Evolutionary conservation across 2,888 invertebrate species (phyloP), one percentile per base, ranked within the genome.

Genomic region (Drosophila quasianomalipes): DNA sequence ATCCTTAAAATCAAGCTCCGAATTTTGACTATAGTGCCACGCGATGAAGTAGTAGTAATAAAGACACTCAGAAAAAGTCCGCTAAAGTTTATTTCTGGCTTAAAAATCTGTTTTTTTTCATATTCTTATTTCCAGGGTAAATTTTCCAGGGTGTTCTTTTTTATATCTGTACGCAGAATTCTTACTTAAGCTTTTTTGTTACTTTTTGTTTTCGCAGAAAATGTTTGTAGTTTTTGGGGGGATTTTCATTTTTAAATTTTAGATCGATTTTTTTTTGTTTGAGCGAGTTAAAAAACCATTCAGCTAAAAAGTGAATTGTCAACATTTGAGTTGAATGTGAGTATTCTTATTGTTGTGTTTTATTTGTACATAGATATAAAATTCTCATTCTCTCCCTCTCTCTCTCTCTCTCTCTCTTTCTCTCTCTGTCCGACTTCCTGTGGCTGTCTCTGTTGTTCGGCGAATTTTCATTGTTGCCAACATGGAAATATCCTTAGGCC

Each of bases 401-500:
- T 4, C 12, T 53, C 14, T 33, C n/a, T 9, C 14, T n/a, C 55
- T n/a, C n/a, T n/a, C n/a, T n/a, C n/a, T n/a, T n/a, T 39, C 26
- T 47, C 44, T 60, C 47, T 37, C 7, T n/a, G 12, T 35, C 12
- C 16, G 49, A 12, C 49, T 35, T 52, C 44, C 52, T 44, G 47
- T 51, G 62, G 39, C 63, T 22, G 37, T 67, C 41, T 39, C 33
- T 64, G 54, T 53, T 52, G 51, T 35, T 51, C 58, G 65, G 57
- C 70, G 55, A 67, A 64, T 69, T 73, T 73, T 71, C 83, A 83
- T 88, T 83, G 83, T 86, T 79, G 72, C 70, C 83, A 77, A 85
- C 85, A 76, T 75, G 89, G 71, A 81, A 73, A 82, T 74, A 76
- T 79, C 84, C 86, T 83, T 76, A 83, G 85, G 85, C 86, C 76